Evolutionary conservation across 2,888 invertebrate species (phyloP).

Genomic region (Drosophila emarginata): DNA sequence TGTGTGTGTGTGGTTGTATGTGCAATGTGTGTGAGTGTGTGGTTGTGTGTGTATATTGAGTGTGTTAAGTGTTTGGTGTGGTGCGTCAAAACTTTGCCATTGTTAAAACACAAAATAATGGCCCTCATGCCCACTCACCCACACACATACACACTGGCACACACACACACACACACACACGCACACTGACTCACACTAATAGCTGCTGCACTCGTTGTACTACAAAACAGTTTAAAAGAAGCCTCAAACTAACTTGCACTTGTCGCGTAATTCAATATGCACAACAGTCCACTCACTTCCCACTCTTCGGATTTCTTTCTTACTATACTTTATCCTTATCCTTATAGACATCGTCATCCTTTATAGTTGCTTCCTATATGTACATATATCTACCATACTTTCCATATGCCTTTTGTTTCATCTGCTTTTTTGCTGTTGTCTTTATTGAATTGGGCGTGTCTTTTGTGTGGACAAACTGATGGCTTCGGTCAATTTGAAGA

Average conservation of each 20-base stretch:
- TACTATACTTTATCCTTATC: not conserved
- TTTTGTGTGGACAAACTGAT: slow-evolving; percentile 29
- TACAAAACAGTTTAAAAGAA: slow-evolving; percentile 67
- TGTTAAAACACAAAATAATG: slow-evolving; percentile 75
- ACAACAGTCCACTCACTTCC: slow-evolving; percentile 44
- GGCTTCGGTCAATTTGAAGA: slow-evolving; percentile 23
- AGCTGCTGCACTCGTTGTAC: slow-evolving; percentile 20
- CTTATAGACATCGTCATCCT: not conserved
- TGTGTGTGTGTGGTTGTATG: too few species aligned
- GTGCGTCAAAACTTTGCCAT: slow-evolving; percentile 62
- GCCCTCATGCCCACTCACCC: slow-evolving; percentile 52
- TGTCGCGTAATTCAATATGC: slow-evolving; percentile 78
- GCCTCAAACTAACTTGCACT: slow-evolving; percentile 73
- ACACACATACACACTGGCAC: slow-evolving; percentile 29
- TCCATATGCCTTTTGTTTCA: slow-evolving; percentile 14
- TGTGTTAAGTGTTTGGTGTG: slow-evolving; percentile 67
- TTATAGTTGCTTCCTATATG: slow-evolving; percentile 26
- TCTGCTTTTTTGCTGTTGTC: slow-evolving; percentile 4
- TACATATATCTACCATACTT: slow-evolving; percentile 7
- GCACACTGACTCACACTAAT: slow-evolving; percentile 9
- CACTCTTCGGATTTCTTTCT: slow-evolving; percentile 27
- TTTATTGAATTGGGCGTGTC: not conserved
- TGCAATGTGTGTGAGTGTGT: slow-evolving; percentile 18
- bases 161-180: slow-evolving; percentile 19
- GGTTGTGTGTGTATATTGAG: slow-evolving; percentile 63